These are phyloP conservation scores for Acipenser transmontanus DNA, from an alignment of 2,797 vertebrate genomes.

Conservation along the genomic window DNA sequence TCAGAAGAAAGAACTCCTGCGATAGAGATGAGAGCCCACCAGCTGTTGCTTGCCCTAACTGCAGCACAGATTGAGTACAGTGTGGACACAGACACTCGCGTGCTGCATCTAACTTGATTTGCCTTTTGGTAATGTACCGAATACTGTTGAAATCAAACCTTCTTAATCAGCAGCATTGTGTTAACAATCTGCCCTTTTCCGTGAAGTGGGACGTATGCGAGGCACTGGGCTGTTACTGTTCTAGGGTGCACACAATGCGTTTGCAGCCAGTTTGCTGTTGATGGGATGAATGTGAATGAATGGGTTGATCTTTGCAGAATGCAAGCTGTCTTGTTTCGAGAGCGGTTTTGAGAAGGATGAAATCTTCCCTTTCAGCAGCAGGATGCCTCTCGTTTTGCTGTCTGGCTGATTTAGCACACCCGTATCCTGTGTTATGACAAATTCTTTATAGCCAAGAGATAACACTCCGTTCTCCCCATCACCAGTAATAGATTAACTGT, in stretches of 20 bases:
- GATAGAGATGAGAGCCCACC: conserved; percentile 29
- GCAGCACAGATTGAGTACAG: neutral
- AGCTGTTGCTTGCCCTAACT: conserved; percentile 1
- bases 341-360: neutral
- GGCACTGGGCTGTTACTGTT: too few species aligned
- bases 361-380: neutral
- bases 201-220: too few species aligned
- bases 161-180: too few species aligned
- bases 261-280: too few species aligned
- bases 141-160: neutral
- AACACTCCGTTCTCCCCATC: conserved; percentile 12
- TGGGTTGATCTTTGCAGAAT: neutral
- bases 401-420: conserved; percentile 7
- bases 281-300: neutral
- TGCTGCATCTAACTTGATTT: neutral
- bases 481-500: conserved; percentile 16
- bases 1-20: conserved; percentile 12
- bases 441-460: conserved; percentile 13
- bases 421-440: neutral
- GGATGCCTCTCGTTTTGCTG: neutral
- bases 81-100: too few species aligned
- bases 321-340: neutral
- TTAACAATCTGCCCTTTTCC: too few species aligned
- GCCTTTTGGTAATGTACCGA: conserved; percentile 2
- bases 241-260: too few species aligned